A percentile compares a stretch with the other conserved stretches of the same genome.
phyloP scores from a whole-genome alignment of 2,797 vertebrate species.

The Phalloptychus januarius region DNA sequence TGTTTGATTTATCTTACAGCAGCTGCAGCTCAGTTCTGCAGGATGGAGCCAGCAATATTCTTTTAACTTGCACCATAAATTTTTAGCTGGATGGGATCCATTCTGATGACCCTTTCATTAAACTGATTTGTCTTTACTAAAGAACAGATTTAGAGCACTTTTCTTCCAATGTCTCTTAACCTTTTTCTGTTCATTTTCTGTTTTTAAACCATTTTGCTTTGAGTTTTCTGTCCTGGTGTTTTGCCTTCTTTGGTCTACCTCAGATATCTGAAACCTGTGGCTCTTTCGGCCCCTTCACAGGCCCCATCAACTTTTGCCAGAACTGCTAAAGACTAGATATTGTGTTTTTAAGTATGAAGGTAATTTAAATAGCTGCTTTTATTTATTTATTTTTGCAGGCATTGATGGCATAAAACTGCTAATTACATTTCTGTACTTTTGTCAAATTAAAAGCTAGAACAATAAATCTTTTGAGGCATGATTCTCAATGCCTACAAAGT shows the following conservation, averaged over 20 bases:
- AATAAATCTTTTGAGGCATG: background rate
- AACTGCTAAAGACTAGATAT: background rate
- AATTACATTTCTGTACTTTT: background rate
- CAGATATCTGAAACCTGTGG: no score
- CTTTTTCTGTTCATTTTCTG: background rate
- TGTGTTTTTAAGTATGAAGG: background rate
- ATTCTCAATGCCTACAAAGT: background rate
- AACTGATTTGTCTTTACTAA: background rate
- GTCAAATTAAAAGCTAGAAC: background rate
- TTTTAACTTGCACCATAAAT: background rate
- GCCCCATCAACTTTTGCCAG: background rate
- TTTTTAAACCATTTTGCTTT: background rate
- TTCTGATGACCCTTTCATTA: no score
- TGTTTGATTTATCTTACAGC: background rate
- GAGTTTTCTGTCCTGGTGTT: background rate
- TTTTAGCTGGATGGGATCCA: background rate
- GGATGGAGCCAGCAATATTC: no score
- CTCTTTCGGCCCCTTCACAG: no score
- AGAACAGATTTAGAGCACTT: background rate
- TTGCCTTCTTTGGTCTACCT: no score
- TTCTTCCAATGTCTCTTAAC: background rate
- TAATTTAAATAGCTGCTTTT: background rate
- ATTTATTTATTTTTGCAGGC: no score
- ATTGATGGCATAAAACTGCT: background rate
- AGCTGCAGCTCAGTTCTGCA: background rate